Conservation (phyloP, 2,797 vertebrate genomes). For the Trachops cirrhosus region DNA sequence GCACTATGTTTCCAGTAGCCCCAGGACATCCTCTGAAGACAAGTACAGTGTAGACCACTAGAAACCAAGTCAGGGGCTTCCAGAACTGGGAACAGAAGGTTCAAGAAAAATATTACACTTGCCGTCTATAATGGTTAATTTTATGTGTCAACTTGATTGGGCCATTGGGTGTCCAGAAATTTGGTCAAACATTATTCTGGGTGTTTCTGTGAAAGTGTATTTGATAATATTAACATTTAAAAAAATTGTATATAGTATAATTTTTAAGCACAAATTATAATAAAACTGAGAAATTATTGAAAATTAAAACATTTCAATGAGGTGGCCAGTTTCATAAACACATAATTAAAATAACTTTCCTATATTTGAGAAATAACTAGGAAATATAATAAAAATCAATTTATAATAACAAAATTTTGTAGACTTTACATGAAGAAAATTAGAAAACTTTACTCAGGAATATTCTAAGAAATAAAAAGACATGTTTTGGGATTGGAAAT, state of each 20-base stretch:
- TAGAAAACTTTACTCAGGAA: background rate
- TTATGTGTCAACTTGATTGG: background rate
- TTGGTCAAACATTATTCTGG: background rate
- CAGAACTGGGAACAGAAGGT: background rate
- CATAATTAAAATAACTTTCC: background rate
- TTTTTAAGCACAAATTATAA: background rate
- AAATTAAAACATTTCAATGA: background rate
- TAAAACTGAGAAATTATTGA: background rate
- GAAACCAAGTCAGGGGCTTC: background rate
- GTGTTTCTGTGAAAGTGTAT: background rate
- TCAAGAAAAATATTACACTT: background rate
- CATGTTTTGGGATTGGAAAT: background rate
- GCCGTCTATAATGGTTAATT: background rate
- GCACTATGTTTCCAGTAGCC: background rate
- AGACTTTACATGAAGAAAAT: background rate
- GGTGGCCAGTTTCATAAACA: background rate
- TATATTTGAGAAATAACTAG: background rate
- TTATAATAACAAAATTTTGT: background rate
- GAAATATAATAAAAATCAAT: background rate
- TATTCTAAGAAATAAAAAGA: background rate
- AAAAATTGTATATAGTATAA: background rate
- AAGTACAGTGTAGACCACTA: background rate
- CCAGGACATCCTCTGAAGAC: background rate
- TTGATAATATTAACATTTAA: background rate
- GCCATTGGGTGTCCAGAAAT: background rate